These are phyloP conservation scores for Brienomyrus brachyistius DNA, from an alignment of 2,113 vertebrate species.

Conservation along the genomic window DNA sequence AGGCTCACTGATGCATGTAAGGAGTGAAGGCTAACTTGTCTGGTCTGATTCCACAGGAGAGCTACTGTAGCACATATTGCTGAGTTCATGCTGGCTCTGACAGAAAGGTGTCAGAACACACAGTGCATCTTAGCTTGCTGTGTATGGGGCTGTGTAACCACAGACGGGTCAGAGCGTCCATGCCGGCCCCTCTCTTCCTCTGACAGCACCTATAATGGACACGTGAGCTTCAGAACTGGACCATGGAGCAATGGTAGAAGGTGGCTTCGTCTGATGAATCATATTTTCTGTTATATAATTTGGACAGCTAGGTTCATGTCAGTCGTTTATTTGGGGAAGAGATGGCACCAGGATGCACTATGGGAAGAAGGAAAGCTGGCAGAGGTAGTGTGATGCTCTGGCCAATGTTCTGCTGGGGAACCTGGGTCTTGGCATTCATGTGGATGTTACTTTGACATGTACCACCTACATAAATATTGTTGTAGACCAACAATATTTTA, in stretches of 20 bases:
- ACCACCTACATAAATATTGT: neutral
- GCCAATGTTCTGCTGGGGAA: neutral
- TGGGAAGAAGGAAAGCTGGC: neutral
- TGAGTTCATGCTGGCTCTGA: neutral
- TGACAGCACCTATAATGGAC: neutral
- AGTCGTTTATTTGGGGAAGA: neutral
- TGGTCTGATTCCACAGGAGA: neutral
- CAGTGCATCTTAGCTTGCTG: neutral
- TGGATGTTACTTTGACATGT: neutral
- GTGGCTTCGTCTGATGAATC: neutral
- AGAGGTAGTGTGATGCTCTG: neutral
- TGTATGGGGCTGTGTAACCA: neutral
- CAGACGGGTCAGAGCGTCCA: neutral
- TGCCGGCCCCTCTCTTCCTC: neutral
- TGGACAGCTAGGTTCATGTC: neutral
- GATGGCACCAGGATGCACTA: neutral
- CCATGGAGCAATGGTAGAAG: neutral
- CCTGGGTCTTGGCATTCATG: neutral
- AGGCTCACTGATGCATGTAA: neutral
- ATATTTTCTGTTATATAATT: neutral
- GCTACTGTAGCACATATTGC: neutral
- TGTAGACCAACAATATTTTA: neutral
- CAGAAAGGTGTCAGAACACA: neutral
- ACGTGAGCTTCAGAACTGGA: neutral
- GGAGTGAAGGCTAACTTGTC: neutral